phyloP scores from a whole-genome alignment of 2,888 invertebrate species.

The Drosophila subquinaria region DNA sequence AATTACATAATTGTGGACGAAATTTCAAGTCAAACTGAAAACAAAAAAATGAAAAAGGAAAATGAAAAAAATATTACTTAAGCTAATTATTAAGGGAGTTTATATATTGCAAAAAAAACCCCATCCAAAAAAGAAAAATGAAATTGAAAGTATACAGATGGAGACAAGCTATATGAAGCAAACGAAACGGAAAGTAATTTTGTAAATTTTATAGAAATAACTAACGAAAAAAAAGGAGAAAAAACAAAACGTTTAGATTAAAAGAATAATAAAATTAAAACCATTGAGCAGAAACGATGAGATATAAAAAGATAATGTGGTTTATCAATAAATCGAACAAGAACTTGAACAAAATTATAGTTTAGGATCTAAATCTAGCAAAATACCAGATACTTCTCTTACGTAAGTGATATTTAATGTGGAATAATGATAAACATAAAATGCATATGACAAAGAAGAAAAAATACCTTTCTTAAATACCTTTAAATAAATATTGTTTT shows the following conservation, averaged over 20 bases:
- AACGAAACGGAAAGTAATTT: conserved; percentile 76
- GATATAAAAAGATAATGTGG: conserved; percentile 30
- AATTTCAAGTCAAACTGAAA: conserved; percentile 61
- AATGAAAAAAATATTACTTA: conserved; percentile 53
- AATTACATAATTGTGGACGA: conserved; percentile 49
- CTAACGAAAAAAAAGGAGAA: conserved; percentile 51
- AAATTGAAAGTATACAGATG: conserved; percentile 37
- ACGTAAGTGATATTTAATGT: conserved; percentile 78
- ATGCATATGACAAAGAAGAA: conserved; percentile 36
- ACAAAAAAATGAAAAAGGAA: conserved; percentile 27
- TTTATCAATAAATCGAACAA: conserved; percentile 61
- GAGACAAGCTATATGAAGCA: conserved; percentile 24
- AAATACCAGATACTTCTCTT: conserved; percentile 70
- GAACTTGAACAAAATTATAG: conserved; percentile 67
- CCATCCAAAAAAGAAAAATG: conserved; percentile 18
- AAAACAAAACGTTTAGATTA: conserved; percentile 59
- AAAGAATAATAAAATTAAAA: conserved; percentile 35
- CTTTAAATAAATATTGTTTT: conserved; percentile 51
- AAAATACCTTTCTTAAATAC: conserved; percentile 26
- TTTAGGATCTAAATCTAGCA: conserved; percentile 71
- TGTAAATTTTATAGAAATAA: conserved; percentile 83
- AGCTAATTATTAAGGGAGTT: conserved; percentile 66
- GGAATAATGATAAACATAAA: conserved; percentile 56
- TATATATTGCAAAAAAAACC: conserved; percentile 45
- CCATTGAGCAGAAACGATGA: conserved; percentile 30